These are phyloP conservation scores for Smutsia gigantea DNA, from an alignment of 2,797 vertebrate genomes.

Conservation along the genomic window DNA sequence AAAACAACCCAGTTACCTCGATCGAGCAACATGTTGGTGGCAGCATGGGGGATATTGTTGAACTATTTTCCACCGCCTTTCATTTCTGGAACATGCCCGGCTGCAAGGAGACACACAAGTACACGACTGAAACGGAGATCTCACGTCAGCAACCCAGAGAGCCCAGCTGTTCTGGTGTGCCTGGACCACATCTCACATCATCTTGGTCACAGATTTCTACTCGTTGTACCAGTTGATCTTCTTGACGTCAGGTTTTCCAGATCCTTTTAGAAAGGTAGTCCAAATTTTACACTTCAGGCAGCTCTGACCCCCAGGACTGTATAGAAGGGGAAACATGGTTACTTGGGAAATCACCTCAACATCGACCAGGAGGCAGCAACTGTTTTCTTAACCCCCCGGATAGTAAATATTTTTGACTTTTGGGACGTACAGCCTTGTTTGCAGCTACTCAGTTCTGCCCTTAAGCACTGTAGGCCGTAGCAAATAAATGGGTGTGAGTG, in stretches of 20 bases:
- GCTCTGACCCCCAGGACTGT: background rate
- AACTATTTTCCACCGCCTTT: background rate
- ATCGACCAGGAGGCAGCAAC: background rate
- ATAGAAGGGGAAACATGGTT: background rate
- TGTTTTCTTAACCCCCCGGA: background rate
- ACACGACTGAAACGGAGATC: background rate
- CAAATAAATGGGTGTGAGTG: background rate
- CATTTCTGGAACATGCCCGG: background rate
- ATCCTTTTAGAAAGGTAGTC: background rate
- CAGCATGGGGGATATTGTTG: background rate
- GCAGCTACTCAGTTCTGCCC: no score
- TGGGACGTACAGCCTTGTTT: background rate
- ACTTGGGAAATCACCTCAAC: background rate
- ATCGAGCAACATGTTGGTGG: accelerated
- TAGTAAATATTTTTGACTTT: background rate
- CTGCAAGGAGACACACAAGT: background rate
- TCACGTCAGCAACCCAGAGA: no score
- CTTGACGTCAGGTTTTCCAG: background rate
- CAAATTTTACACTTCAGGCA: background rate
- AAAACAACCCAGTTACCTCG: background rate
- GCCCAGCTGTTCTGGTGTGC: background rate
- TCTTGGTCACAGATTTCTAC: accelerated
- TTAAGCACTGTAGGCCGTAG: background rate
- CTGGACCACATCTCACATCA: accelerated
- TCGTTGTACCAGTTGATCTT: background rate